phyloP scores from a whole-genome alignment of 64 coral and sea anemone genomes.

The Astreopora myriophthalma region DNA sequence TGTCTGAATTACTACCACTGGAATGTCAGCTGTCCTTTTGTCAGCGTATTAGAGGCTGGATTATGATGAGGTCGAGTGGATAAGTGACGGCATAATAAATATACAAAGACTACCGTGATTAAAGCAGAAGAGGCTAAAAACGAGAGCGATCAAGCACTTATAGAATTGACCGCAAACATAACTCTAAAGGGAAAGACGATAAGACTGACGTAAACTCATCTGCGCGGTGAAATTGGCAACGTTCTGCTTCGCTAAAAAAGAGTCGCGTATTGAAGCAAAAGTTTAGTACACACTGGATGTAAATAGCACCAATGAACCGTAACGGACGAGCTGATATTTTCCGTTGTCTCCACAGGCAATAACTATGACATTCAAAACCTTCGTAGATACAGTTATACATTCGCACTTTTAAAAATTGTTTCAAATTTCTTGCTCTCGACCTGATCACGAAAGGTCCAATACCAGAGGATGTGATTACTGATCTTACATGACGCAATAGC shows the following conservation, averaged over 20 bases:
- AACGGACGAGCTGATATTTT: neutral
- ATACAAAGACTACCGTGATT: constrained; percentile 6
- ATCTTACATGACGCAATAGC: neutral
- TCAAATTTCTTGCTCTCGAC: neutral
- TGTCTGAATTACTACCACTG: neutral
- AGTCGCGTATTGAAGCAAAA: neutral
- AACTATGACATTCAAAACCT: neutral
- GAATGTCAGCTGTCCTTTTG: constrained; percentile 44
- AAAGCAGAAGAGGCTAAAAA: neutral
- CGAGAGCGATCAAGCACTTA: neutral
- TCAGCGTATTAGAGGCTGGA: neutral
- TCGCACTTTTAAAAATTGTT: neutral
- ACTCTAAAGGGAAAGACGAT: neutral
- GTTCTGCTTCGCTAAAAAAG: neutral
- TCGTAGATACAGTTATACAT: neutral
- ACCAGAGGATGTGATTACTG: neutral
- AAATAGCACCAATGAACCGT: neutral
- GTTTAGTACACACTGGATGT: too few species aligned
- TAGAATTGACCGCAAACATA: neutral
- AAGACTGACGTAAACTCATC: neutral
- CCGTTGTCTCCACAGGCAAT: neutral
- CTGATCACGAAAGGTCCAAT: neutral
- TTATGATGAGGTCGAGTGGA: constrained; percentile 11
- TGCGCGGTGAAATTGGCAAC: neutral
- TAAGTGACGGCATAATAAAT: constrained; percentile 21